Conservation (phyloP, 2,888 invertebrate species). For the Dasypogon diadema region DNA sequence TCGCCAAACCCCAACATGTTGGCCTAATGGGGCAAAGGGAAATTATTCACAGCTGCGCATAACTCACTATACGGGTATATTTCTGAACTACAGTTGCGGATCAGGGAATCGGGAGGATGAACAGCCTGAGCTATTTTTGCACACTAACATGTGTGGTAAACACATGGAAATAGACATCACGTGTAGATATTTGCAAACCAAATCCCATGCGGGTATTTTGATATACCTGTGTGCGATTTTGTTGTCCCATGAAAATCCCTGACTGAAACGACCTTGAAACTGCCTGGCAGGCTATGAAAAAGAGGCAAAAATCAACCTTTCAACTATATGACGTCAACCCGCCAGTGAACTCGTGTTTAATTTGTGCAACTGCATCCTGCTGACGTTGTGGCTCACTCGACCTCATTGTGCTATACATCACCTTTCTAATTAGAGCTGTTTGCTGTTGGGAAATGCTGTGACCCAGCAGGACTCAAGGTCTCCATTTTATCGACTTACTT, state of each 20-base stretch:
- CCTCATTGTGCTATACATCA: constrained; percentile 34
- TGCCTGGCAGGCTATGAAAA: constrained; percentile 42
- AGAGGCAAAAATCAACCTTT: constrained; percentile 24
- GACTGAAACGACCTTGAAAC: constrained; percentile 47
- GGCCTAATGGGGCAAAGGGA: constrained; percentile 14
- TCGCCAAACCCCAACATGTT: neutral
- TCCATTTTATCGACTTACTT: constrained; percentile 28
- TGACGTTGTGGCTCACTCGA: constrained; percentile 40
- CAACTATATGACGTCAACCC: constrained; percentile 40
- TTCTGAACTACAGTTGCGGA: neutral
- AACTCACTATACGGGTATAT: neutral
- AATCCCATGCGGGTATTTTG: constrained; percentile 31
- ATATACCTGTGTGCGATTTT: constrained; percentile 37
- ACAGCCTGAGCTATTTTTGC: constrained; percentile 38
- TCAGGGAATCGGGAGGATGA: neutral
- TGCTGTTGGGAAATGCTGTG: constrained; percentile 24
- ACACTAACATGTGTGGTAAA: constrained; percentile 31
- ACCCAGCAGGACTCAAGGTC: constrained; percentile 47
- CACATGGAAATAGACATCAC: constrained; percentile 16
- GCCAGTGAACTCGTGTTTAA: constrained; percentile 40
- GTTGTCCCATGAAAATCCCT: constrained; percentile 48
- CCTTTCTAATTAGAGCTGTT: constrained; percentile 35
- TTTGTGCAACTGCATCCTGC: constrained; percentile 47
- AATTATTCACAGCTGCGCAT: constrained; percentile 13
- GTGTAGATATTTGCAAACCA: constrained; percentile 47